phyloP scores from a whole-genome alignment of 2,797 vertebrate species.

The Paguma larvata region DNA sequence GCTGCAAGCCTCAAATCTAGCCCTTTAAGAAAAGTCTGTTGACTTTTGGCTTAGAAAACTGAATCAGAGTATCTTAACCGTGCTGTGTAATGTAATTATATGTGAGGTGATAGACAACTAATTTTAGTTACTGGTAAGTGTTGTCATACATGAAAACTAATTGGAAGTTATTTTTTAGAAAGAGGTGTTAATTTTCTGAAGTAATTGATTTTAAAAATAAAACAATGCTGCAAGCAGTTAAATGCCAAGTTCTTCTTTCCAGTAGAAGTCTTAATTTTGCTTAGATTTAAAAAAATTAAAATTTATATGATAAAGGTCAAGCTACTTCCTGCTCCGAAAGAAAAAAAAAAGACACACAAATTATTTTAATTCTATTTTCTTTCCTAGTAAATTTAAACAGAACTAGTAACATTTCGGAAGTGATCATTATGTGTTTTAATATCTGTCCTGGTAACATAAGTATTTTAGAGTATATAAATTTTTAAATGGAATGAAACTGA shows the following conservation, averaged over 20 bases:
- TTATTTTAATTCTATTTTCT: conserved; percentile 30
- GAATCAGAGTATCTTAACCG: not conserved
- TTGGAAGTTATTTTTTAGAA: conserved; percentile 25
- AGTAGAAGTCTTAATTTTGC: conserved; percentile 7
- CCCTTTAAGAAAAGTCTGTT: conserved; percentile 7
- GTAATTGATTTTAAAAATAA: conserved; percentile 47
- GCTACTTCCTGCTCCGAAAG: not conserved
- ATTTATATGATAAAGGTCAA: not conserved
- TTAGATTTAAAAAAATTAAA: conserved; percentile 46
- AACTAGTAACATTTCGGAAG: conserved; percentile 11
- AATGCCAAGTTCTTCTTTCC: not conserved
- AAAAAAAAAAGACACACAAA: not conserved
- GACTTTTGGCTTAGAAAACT: not conserved
- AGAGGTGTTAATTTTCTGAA: conserved; percentile 33
- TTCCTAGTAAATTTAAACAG: conserved; percentile 42
- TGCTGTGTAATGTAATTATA: not conserved
- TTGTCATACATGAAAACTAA: not conserved
- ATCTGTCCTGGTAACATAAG: not conserved
- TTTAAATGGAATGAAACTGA: conserved; percentile 17
- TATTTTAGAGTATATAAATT: conserved; percentile 33
- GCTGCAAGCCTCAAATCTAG: not conserved
- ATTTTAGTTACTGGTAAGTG: not conserved
- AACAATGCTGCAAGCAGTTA: not conserved
- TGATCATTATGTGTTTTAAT: conserved; percentile 43
- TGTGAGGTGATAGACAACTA: not conserved